These are phyloP conservation scores for Pseudopodoces humilis DNA, from an alignment of 2,113 vertebrate species.

Conservation along the genomic window DNA sequence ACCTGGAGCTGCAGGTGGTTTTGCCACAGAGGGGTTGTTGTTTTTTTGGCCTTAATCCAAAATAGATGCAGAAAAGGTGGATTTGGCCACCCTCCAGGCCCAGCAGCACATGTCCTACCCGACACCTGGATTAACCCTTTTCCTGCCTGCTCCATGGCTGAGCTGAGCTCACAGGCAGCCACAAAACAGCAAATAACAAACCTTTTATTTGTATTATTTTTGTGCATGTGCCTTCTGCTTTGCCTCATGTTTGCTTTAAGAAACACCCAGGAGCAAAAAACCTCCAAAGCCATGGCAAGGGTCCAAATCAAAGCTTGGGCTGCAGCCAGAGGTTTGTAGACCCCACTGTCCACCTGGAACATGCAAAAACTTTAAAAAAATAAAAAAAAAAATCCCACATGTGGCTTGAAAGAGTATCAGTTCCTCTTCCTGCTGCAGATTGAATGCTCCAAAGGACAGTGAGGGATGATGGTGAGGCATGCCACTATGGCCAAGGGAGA, in stretches of 20 bases:
- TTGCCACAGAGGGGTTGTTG: background rate
- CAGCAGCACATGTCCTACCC: conserved; percentile 9
- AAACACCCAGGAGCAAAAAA: background rate
- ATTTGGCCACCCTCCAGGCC: conserved; percentile 19
- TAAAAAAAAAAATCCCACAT: background rate
- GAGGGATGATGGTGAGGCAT: background rate
- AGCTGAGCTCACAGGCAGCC: background rate
- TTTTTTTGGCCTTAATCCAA: conserved; percentile 25
- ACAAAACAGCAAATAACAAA: background rate
- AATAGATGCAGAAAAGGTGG: conserved; percentile 45
- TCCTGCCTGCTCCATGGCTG: background rate
- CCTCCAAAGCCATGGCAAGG: background rate
- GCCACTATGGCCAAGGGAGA: background rate
- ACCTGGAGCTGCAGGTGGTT: conserved; percentile 28
- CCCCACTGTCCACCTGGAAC: accelerated
- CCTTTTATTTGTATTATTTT: background rate
- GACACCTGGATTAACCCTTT: conserved; percentile 37
- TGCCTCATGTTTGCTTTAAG: background rate
- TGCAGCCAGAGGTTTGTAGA: background rate
- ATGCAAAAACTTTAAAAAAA: background rate
- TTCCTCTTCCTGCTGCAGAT: accelerated
- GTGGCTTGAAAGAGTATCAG: background rate
- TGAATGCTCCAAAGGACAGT: background rate
- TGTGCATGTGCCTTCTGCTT: background rate
- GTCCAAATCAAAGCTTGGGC: background rate